Conservation (phyloP, 2,797 vertebrate species). For the Myotis findleyi region DNA sequence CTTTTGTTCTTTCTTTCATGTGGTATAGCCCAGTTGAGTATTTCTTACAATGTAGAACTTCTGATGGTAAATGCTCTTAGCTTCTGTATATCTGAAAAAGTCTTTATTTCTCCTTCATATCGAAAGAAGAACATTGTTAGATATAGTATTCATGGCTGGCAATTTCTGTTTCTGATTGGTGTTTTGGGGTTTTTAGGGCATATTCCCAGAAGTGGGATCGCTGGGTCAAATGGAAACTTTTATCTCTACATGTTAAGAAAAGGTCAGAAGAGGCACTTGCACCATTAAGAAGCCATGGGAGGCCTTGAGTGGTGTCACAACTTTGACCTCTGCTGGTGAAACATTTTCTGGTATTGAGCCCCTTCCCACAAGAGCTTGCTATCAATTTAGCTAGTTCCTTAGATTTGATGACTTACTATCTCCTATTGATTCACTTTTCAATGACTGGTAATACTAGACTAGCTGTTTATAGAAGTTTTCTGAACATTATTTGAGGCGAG, state of each 20-base stretch:
- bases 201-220: no score
- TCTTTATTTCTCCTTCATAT: no score
- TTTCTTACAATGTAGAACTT: no score
- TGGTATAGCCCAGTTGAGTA: no score
- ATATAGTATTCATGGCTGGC: no score
- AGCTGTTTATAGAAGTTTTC: conserved; percentile 15
- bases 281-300: background rate
- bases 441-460: background rate
- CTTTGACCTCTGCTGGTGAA: background rate
- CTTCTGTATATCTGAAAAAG: no score
- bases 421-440: background rate
- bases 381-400: background rate
- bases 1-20: no score
- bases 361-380: background rate
- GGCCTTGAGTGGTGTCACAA: background rate
- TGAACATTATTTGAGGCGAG: background rate
- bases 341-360: background rate
- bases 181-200: no score
- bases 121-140: no score
- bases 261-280: background rate
- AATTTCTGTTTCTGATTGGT: no score
- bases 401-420: background rate
- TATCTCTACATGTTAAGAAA: background rate
- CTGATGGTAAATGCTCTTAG: no score
- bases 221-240: background rate